Evolutionary conservation across 2,888 invertebrate species (phyloP).

Genomic region (Chironomus riparius): DNA sequence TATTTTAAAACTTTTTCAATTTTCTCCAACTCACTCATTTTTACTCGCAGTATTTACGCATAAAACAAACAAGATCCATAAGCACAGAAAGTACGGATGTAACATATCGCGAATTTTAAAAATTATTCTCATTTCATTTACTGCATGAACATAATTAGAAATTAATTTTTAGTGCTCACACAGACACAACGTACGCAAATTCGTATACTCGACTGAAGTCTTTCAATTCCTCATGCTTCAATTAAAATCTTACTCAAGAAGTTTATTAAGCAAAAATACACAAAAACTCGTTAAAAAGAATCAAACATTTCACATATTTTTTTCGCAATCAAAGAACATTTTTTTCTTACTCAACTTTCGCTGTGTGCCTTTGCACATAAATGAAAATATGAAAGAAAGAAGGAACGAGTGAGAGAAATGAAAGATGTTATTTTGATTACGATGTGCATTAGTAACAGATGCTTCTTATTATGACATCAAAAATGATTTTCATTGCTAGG

Average conservation of each 20-base stretch:
- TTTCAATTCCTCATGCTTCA: neutral
- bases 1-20: too few relatives aligned
- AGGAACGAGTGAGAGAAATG: neutral
- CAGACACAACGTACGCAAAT: too few relatives aligned
- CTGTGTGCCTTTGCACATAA: neutral
- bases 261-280: neutral
- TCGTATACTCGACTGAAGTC: too few relatives aligned
- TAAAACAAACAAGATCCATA: too few relatives aligned
- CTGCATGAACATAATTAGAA: too few relatives aligned
- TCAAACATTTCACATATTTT: neutral
- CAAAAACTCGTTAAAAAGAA: slow-evolving; percentile 5
- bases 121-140: too few relatives aligned
- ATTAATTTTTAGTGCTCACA: too few relatives aligned
- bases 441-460: slow-evolving; percentile 26
- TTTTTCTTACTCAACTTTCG: neutral
- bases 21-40: too few relatives aligned
- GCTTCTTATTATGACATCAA: slow-evolving; percentile 26
- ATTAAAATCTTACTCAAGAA: neutral
- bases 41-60: too few relatives aligned
- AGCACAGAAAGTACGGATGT: too few relatives aligned
- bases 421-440: slow-evolving; percentile 26
- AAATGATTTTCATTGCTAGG: slow-evolving; percentile 24
- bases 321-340: slow-evolving; percentile 1
- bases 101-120: too few relatives aligned
- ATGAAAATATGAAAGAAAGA: neutral